Conservation (phyloP, 2,113 vertebrate genomes). For the Phyllostomus hastatus region DNA sequence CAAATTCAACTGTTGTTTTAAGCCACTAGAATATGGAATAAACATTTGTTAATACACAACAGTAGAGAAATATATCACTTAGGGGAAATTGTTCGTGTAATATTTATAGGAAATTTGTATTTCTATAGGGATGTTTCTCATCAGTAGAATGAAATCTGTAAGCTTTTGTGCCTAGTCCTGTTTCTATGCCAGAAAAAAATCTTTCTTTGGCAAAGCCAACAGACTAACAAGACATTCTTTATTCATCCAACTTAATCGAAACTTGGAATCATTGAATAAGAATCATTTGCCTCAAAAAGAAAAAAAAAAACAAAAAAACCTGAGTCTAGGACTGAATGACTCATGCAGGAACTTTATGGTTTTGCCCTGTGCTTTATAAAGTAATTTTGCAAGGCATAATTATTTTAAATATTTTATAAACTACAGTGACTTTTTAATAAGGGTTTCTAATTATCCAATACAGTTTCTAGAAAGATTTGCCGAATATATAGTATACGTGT, state of each 20-base stretch:
- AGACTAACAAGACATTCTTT: conserved; percentile 45
- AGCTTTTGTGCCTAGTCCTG: neutral
- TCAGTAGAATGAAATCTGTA: neutral
- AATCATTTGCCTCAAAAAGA: conserved; percentile 57
- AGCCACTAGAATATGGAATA: neutral
- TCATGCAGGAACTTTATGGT: conserved; percentile 67
- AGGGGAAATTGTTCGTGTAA: no score
- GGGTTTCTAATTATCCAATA: conserved; percentile 73
- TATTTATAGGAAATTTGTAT: no score
- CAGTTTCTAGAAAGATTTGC: conserved; percentile 79
- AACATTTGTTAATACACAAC: neutral
- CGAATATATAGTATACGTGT: conserved; percentile 51
- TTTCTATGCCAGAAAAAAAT: neutral
- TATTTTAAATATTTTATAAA: conserved; percentile 88
- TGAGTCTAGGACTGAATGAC: conserved; percentile 67
- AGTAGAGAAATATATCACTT: neutral
- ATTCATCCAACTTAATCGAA: conserved; percentile 66
- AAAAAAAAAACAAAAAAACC: neutral
- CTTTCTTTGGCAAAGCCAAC: conserved; percentile 27
- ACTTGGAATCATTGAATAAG: conserved; percentile 56
- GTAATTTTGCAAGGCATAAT: conserved; percentile 82
- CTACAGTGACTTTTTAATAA: conserved; percentile 77
- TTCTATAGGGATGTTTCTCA: neutral
- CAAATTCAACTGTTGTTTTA: neutral
- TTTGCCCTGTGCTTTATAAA: conserved; percentile 78